Evolutionary conservation across 1,140 invertebrate genomes (phyloP), one percentile per base, ranked within the genome.

Genomic region (Epicauta chinensis): DNA sequence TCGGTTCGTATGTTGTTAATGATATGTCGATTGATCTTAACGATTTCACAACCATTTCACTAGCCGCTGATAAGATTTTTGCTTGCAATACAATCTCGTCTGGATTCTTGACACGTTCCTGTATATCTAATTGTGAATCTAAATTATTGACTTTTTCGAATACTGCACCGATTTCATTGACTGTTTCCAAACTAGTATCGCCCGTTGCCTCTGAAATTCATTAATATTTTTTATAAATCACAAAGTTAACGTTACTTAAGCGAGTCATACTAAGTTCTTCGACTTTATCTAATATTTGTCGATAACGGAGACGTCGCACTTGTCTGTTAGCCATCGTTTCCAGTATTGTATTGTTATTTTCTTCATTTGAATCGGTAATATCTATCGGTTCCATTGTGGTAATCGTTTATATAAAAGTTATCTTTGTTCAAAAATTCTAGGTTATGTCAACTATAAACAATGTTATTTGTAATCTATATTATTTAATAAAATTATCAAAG

Each of bases 71-170:
- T 1, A 77, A 55, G 16, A 77, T 70, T 14, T 66, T 59, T 0
- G 72, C 73, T 49, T 77, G 74, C 16, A 77, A 57, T 39, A 74
- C 66, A 13, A 68, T 69, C 62, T 77, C 76, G 46, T 74, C 72
- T 0, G 72, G 66, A 59, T 74, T 63, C 35, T 65, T 63, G 2
- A 71, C 67, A 31, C 67, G 57, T 12, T 75, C 69, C 14, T 71
- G 62, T 9, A 73, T 59, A 12, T 62, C 56, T 9, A 67, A 66
- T 48, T 73, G 64, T 9, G 53, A 54, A 13, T 73, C 58, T 16
- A 76, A 53, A 11, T 35, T 38, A 51, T 74, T 64, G 1, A 65
- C 69, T 61, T 73, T 64, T 17, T 59, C 46, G 13, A 75, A 62
- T 12, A 71, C 67, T 12, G 59, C 49, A 1, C 65, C 59, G 0